phyloP scores from a whole-genome alignment of 2,888 invertebrate species.

The Eupithecia centaureata region DNA sequence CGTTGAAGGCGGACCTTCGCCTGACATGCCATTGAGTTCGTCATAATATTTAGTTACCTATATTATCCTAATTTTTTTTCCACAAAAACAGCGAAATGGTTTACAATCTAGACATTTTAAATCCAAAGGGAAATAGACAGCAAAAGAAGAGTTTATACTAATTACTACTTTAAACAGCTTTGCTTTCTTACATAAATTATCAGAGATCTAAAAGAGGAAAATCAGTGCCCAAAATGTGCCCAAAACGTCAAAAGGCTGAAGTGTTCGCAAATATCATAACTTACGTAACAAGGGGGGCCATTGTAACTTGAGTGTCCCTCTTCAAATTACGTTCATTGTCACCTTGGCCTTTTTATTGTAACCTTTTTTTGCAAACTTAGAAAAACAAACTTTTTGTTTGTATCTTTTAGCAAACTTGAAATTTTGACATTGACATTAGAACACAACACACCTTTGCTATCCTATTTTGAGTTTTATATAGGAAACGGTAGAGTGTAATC shows the following conservation, averaged over 20 bases:
- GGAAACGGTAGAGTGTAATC: conserved; percentile 12
- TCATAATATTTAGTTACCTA: too few relatives aligned
- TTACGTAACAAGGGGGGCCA: conserved; percentile 53
- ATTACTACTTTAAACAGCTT: not conserved
- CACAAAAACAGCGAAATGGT: too few relatives aligned
- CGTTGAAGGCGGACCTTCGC: too few relatives aligned
- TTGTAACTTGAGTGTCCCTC: conserved; percentile 62
- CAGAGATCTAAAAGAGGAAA: not conserved
- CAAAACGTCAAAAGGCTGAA: conserved; percentile 24
- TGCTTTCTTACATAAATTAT: not conserved
- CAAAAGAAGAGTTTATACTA: not conserved
- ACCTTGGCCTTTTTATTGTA: conserved; percentile 51
- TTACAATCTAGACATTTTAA: not conserved
- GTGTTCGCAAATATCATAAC: conserved; percentile 41
- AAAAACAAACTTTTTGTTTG: conserved; percentile 67
- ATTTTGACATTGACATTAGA: conserved; percentile 33
- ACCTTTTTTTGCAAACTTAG: conserved; percentile 60
- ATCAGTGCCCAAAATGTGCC: not conserved
- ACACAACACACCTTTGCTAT: not conserved
- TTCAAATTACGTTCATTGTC: conserved; percentile 65
- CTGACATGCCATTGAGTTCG: too few relatives aligned
- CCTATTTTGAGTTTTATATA: conserved; percentile 17
- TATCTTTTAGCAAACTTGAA: conserved; percentile 55
- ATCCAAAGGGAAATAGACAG: not conserved
- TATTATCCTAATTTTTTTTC: too few relatives aligned